Base-by-base conservation (phyloP, 1,140 invertebrate species). In the Tribolium castaneum region DNA sequence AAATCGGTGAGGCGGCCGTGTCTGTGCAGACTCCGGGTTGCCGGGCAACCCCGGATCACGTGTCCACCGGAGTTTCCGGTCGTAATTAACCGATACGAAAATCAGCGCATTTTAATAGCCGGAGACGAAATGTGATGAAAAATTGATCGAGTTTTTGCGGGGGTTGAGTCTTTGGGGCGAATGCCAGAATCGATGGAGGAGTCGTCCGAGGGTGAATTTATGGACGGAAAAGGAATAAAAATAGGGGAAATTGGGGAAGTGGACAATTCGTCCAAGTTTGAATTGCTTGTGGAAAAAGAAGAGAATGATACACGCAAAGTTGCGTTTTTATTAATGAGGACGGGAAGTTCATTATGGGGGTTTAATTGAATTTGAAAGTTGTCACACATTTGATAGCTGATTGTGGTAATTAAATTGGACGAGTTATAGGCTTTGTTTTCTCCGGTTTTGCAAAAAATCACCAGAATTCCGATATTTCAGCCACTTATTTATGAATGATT, bases 1-100 rank as follows among this genome's bases (percentile, higher is more conserved):
- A 62, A 62, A 30, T 62, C 56, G 35, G 14, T 39, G 70, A 49
- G 45, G 22, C 71, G 71, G 51, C 45, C 49, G 51, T 52, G 71
- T 73, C 71, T 73, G 50, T 54, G 34, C 71, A 34, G 71, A 73
- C 34, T 73, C 71, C 49, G 49, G 22, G 71, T 73, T 54, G 49
- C 71, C 45, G 16, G 71, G 71, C 50, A 34, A 73, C 71, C 16
- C 14, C 19, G 19, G 71, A 52, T 73, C 71, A 73, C 71, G 71
- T 54, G 71, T 73, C 50, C 71, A 7, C 59, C 56, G 56, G 56
- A 35, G 25, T 66, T 66, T 66, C 59, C 59, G 59, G 59, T 30
- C 54, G 59, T 39, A 66, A 66, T 66, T 66, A 19, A 19, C 16
- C 16, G 16, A 19, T 19, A 66, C 25, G 30, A 30, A 66, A 45